Percentiles rank a stretch among this genome's conserved stretches.
These are phyloP conservation scores for Archips crataeganus DNA, from an alignment of 2,888 invertebrate species.

Conservation along the genomic window DNA sequence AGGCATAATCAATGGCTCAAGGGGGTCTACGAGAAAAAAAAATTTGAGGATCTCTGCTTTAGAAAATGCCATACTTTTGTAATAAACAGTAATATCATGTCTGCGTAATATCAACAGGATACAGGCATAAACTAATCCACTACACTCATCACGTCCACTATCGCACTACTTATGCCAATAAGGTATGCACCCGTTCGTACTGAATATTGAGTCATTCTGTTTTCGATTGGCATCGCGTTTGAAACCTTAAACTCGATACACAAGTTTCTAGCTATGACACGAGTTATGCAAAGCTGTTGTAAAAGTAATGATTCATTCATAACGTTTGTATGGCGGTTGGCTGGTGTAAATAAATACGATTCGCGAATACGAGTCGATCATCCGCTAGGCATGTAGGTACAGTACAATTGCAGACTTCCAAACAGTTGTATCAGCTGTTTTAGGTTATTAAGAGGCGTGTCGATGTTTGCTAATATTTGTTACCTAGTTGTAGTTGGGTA, in stretches of 20 bases:
- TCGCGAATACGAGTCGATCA: conserved; percentile 12
- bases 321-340: conserved; percentile 7
- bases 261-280: not conserved
- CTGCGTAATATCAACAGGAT: conserved; percentile 25
- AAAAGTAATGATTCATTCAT: conserved; percentile 10
- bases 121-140: conserved; percentile 22
- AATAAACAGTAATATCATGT: too few species aligned
- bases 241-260: not conserved
- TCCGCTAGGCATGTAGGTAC: not conserved
- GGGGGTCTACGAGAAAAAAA: too few species aligned
- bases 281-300: conserved; percentile 5
- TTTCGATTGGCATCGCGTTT: not conserved
- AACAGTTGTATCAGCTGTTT: not conserved
- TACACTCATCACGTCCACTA: conserved; percentile 29
- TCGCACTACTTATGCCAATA: conserved; percentile 29
- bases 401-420: not conserved
- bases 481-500: too few species aligned
- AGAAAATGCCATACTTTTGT: too few species aligned
- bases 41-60: too few species aligned
- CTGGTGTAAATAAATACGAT: conserved; percentile 27
- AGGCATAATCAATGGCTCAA: too few species aligned
- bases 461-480: not conserved
- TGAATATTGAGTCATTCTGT: conserved; percentile 31
- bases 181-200: conserved; percentile 25
- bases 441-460: not conserved